Percentiles rank a stretch among this genome's conserved stretches.
Evolutionary conservation across 1,140 invertebrate species (phyloP).

Genomic region (Zaprionus inermis): DNA sequence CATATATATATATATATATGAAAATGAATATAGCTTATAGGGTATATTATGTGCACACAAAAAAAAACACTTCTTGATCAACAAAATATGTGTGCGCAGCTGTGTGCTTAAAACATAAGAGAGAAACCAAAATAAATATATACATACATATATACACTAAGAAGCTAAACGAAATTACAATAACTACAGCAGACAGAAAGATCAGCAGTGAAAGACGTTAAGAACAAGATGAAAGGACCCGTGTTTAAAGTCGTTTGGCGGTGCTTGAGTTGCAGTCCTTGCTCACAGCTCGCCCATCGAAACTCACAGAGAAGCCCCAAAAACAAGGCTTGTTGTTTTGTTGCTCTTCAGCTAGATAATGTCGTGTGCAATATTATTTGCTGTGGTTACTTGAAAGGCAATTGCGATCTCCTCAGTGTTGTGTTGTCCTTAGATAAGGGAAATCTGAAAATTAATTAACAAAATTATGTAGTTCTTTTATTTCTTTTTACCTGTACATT

Average conservation of each 20-base stretch:
- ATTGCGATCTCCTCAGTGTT: slow-evolving; percentile 17
- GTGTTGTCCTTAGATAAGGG: slow-evolving; percentile 22
- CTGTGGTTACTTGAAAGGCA: slow-evolving; percentile 36
- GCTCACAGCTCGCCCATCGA: slow-evolving; percentile 19
- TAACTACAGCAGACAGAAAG: slow-evolving; percentile 11
- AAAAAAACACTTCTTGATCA: slow-evolving; percentile 38
- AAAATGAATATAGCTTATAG: slow-evolving; percentile 50
- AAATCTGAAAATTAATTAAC: background rate
- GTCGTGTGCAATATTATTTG: slow-evolving; percentile 56
- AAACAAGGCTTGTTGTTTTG: slow-evolving; percentile 57
- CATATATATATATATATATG: slow-evolving; percentile 55
- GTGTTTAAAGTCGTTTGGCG: slow-evolving; percentile 19
- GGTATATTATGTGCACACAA: slow-evolving; percentile 47
- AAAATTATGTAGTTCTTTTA: background rate
- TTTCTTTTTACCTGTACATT: background rate
- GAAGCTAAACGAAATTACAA: slow-evolving; percentile 44
- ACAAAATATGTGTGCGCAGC: slow-evolving; percentile 9
- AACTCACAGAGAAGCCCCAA: slow-evolving; percentile 28
- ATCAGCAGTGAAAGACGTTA: background rate
- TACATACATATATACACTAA: slow-evolving; percentile 60
- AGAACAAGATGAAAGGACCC: slow-evolving; percentile 19
- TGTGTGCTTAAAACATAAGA: slow-evolving; percentile 54
- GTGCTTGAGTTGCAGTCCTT: slow-evolving; percentile 37
- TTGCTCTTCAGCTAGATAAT: slow-evolving; percentile 48
- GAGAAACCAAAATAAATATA: slow-evolving; percentile 75